Evolutionary conservation across 35 echinoderm and acorn worm genomes (phyloP).

Genomic region (Anneissia japonica): DNA sequence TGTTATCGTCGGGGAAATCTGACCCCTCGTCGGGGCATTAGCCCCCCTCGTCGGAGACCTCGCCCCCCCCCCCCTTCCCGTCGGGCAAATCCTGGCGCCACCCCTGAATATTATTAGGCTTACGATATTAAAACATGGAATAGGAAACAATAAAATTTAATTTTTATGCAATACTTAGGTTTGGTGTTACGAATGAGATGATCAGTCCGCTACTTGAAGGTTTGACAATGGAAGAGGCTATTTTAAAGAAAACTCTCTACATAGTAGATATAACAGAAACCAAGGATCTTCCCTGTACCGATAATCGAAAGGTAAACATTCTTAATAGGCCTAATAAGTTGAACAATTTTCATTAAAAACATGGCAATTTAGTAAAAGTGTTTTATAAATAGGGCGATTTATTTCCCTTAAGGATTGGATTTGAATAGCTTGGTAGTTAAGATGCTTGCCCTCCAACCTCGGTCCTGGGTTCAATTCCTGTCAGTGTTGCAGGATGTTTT

Average conservation of each 20-base stretch:
- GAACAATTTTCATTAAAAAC: background rate
- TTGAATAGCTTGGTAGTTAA: background rate
- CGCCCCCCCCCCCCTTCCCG: background rate
- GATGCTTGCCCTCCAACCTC: too few relatives aligned
- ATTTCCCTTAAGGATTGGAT: background rate
- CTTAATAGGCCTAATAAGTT: background rate
- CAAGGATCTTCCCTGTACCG: conserved; percentile 2
- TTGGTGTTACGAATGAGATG: conserved; percentile 34
- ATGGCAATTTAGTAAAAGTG: background rate
- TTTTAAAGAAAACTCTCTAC: conserved; percentile 18
- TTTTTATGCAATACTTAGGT: too few relatives aligned
- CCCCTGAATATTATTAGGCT: background rate
- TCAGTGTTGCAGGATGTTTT: background rate
- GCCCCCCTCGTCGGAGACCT: too few relatives aligned
- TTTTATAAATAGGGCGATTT: background rate
- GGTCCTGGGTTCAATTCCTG: background rate
- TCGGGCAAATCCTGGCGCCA: background rate
- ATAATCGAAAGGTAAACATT: background rate
- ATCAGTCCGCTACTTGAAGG: conserved; percentile 23
- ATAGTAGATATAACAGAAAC: conserved; percentile 16
- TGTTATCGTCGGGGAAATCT: too few relatives aligned
- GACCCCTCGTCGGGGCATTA: background rate
- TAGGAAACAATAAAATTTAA: too few relatives aligned
- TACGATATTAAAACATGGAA: background rate
- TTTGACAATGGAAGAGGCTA: background rate